Evolutionary conservation across 2,113 vertebrate species (phyloP).

Genomic region (Vulpes ferrilata): DNA sequence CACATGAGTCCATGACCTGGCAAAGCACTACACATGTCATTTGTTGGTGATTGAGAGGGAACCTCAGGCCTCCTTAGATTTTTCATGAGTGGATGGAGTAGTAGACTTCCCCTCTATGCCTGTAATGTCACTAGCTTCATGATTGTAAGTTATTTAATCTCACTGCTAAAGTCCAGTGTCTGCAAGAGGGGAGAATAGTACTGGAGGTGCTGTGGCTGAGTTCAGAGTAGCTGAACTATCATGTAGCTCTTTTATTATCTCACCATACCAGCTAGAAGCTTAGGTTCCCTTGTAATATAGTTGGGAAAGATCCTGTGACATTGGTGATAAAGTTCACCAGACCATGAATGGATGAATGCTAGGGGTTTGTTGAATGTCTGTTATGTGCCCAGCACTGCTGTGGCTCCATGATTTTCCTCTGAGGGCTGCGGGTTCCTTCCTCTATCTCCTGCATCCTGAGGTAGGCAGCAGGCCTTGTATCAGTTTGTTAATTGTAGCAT

Average conservation of each 20-base stretch:
- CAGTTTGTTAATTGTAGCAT: neutral
- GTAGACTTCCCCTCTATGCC: neutral
- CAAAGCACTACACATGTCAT: neutral
- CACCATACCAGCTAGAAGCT: neutral
- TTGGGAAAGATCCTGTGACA: neutral
- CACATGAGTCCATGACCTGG: neutral
- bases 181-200: neutral
- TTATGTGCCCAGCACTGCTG: neutral
- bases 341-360: neutral
- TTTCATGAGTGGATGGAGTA: neutral
- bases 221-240: slow-evolving; percentile 9
- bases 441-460: neutral
- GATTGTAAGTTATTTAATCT: neutral
- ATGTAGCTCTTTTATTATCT: neutral
- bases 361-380: neutral
- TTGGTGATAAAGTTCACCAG: neutral
- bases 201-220: neutral
- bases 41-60: neutral
- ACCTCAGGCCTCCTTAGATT: neutral
- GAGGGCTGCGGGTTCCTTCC: neutral
- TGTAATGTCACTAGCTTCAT: neutral
- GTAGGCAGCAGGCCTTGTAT: neutral
- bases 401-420: neutral
- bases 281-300: neutral
- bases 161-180: neutral